phyloP scores from a whole-genome alignment of 2,113 vertebrate species.

The Turnix velox region DNA sequence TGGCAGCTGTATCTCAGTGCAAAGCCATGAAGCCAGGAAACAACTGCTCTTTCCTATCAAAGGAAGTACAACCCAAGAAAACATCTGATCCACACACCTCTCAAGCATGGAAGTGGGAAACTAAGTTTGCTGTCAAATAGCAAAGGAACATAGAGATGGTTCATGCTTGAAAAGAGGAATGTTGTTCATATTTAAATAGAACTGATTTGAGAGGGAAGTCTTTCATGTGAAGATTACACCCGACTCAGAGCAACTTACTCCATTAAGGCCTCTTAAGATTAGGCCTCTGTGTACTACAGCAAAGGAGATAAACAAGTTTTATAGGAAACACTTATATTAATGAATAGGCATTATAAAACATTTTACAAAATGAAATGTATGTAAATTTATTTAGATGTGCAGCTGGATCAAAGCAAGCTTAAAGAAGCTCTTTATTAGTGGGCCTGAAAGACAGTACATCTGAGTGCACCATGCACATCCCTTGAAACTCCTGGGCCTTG shows the following conservation, averaged over 20 bases:
- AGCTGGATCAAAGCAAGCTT: not conserved
- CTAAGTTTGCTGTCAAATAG: not conserved
- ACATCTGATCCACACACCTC: not conserved
- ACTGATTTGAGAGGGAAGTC: not conserved
- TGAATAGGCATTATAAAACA: not conserved
- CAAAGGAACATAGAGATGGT: not conserved
- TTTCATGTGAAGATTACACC: not conserved
- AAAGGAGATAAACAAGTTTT: not conserved
- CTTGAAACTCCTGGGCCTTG: not conserved
- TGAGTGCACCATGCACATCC: not conserved
- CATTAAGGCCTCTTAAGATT: not conserved
- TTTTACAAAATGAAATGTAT: not conserved
- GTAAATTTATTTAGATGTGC: not conserved
- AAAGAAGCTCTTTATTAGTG: not conserved
- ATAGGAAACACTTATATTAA: not conserved
- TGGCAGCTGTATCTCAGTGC: not conserved
- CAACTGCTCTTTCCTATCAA: not conserved
- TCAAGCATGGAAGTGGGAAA: not conserved
- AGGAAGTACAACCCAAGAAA: not conserved
- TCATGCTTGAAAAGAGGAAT: not conserved
- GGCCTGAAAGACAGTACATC: not conserved
- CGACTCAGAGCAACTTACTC: not conserved
- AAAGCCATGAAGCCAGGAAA: not conserved
- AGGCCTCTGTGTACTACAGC: not conserved
- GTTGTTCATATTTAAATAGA: not conserved